A percentile compares a stretch with the other conserved stretches of the same genome.
phyloP scores from a whole-genome alignment of 1,140 invertebrate species.

The Liolophura sinensis region DNA sequence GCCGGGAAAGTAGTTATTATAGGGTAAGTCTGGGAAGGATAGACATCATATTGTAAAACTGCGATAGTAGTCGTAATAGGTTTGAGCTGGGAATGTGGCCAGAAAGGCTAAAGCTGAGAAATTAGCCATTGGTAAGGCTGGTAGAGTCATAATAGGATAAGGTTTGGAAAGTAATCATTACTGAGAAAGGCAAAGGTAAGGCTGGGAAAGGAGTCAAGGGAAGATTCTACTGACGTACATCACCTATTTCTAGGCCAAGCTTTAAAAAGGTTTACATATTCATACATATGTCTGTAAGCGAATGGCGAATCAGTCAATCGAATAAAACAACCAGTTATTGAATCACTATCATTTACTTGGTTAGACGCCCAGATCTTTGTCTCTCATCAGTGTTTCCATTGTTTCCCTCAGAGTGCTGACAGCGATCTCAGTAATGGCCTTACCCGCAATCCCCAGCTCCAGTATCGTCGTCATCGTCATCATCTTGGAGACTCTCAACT shows the following conservation, averaged over 20 bases:
- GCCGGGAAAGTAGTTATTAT: conserved; percentile 28
- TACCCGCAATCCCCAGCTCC: conserved; percentile 43
- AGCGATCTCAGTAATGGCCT: conserved; percentile 38
- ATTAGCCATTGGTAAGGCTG: not conserved
- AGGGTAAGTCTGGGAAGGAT: conserved; percentile 19
- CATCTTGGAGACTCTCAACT: conserved; percentile 36
- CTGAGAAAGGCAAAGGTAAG: not conserved
- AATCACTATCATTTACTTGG: not conserved
- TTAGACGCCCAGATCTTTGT: too few species aligned
- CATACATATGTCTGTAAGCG: too few species aligned
- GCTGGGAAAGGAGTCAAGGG: not conserved
- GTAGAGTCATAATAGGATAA: not conserved
- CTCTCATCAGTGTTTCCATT: not conserved
- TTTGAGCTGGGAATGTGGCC: not conserved
- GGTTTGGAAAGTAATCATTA: not conserved
- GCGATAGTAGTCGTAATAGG: not conserved
- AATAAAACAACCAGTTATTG: too few species aligned
- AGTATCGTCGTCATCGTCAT: conserved; percentile 44
- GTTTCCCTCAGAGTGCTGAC: conserved; percentile 33
- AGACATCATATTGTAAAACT: too few species aligned
- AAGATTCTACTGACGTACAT: too few species aligned
- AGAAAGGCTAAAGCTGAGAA: too few species aligned
- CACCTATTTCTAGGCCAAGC: too few species aligned
- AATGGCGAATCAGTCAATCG: too few species aligned
- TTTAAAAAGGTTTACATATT: too few species aligned